Evolutionary conservation across 2,797 vertebrate genomes (phyloP).

Genomic region (Aphelocoma californica): DNA sequence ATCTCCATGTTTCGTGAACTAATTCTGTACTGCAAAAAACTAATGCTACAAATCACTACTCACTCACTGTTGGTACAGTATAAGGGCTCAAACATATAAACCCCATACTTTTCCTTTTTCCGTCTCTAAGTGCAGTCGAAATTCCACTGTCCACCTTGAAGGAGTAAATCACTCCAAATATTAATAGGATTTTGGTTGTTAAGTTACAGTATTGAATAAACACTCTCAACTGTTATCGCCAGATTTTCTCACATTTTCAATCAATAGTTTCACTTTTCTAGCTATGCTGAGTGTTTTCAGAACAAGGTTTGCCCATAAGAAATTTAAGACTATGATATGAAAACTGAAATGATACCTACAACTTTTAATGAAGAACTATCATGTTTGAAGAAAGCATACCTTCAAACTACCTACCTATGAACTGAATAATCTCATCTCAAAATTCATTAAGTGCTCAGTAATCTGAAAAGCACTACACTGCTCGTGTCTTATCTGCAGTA

Average conservation of each 20-base stretch:
- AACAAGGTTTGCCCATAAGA: background rate
- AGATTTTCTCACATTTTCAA: background rate
- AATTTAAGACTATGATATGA: background rate
- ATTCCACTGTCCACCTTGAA: background rate
- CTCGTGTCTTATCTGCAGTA: conserved; percentile 10
- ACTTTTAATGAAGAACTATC: background rate
- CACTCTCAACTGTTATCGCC: background rate
- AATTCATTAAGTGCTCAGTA: conserved; percentile 13
- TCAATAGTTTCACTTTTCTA: background rate
- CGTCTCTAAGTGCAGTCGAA: background rate
- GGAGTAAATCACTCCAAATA: background rate
- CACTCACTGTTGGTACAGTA: background rate
- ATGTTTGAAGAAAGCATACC: background rate
- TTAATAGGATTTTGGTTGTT: background rate
- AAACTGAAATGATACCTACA: background rate
- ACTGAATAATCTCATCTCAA: conserved; percentile 24
- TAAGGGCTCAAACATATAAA: background rate
- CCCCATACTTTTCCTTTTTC: background rate
- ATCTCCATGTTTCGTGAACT: background rate
- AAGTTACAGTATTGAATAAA: background rate
- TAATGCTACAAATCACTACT: background rate
- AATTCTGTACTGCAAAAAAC: background rate
- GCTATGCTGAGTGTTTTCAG: background rate
- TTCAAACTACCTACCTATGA: conserved; percentile 12
- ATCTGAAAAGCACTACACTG: background rate